Evolutionary conservation across 2,888 invertebrate species (phyloP).

Genomic region (Acanthacorydalis orientalis): DNA sequence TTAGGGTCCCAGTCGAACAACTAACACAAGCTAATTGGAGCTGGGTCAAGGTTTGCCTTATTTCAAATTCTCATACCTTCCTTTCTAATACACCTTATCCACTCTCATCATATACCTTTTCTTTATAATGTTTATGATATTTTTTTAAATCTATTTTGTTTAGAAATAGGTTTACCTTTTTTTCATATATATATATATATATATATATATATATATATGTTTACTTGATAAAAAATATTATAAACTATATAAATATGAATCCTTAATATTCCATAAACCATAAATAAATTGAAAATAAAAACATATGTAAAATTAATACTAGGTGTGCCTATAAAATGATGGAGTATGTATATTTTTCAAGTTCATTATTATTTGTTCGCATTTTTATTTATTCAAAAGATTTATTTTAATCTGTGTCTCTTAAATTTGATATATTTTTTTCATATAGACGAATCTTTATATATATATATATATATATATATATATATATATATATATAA

Average conservation of each 20-base stretch:
- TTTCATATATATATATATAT: constrained; percentile 7
- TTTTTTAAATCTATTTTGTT: too few species aligned
- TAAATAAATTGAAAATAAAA: constrained; percentile 9
- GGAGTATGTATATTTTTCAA: background rate
- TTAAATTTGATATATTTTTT: too few species aligned
- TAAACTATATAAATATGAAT: constrained; percentile 2
- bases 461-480: too few species aligned
- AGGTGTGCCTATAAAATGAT: too few species aligned
- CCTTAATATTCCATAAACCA: constrained; percentile 12
- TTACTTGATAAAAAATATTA: background rate
- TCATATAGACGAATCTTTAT: too few species aligned
- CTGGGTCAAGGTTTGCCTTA: constrained; percentile 47
- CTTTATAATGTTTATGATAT: too few species aligned
- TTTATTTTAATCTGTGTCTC: too few species aligned
- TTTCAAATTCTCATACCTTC: background rate
- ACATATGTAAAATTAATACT: background rate
- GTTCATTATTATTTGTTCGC: too few species aligned
- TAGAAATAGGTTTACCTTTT: too few species aligned
- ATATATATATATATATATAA: too few species aligned
- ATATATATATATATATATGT: background rate
- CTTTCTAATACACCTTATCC: background rate
- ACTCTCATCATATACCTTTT: background rate
- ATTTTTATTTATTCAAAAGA: too few species aligned
- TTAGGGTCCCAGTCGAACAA: constrained; percentile 43
- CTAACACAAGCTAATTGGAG: constrained; percentile 46